Evolutionary conservation across 2,888 invertebrate genomes (phyloP), one percentile per base, ranked within the genome.

Genomic region (Diarsia dahlii): DNA sequence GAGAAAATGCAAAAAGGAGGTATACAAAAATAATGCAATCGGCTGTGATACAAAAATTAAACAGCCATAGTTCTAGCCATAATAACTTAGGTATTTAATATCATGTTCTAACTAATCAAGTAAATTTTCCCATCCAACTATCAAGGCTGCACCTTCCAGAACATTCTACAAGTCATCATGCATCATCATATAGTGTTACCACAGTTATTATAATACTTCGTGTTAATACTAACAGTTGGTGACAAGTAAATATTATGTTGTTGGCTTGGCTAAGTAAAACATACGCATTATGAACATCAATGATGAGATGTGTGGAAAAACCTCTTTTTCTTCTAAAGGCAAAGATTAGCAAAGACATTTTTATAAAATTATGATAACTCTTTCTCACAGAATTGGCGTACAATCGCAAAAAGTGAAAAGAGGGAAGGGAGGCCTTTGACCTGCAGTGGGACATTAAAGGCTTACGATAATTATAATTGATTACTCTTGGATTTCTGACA

Each of bases 221-320:
- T n/a, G n/a, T n/a, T n/a, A n/a, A n/a, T n/a, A n/a, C 39, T 69
- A 68, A 84, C 58, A 71, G 23, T 54, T 50, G 39, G 5, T 54
- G 48, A 65, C 70, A 64, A 62, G 81, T 45, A 23, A 72, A 72
- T 54, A 81, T 64, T 54, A 81, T 64, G 23, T 74, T 28, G 20
- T n/a, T n/a, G n/a, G n/a, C n/a, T 74, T 52, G n/a, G 39, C 15
- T 45, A 9, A n/a, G 34, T 58, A 58, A 78, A 78, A 71, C 15
- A 73, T 68, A 82, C 65, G 9, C 23, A 74, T 80, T 75, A 80
- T 6, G 12, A 34, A 23, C 56, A 54, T 50, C 12, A 62, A 60
- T 23, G 1, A 23, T 15, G 18, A 52, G 15, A n/a, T 48, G 13
- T 52, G 66, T 58, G 56, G 67, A 68, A 64, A 62, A 62, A 13